Conservation (phyloP, 1,140 invertebrate species). For the Neodiprion pinetum region DNA sequence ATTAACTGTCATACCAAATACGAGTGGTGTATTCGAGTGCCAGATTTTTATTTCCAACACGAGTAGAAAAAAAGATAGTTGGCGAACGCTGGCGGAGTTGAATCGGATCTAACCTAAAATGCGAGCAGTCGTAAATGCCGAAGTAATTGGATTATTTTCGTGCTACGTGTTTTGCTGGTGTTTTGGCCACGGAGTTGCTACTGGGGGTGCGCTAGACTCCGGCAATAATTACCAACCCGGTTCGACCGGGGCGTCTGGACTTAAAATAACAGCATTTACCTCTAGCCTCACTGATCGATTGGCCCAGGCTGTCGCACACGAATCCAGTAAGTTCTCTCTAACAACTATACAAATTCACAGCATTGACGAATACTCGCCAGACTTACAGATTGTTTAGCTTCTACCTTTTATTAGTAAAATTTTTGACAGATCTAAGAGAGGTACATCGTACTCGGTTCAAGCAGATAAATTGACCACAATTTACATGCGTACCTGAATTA, state of each 20-base stretch:
- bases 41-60: conserved; percentile 10
- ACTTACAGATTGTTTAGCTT: too few relatives aligned
- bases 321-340: conserved; percentile 41
- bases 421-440: too few relatives aligned
- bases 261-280: conserved; percentile 50
- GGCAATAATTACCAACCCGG: conserved; percentile 45
- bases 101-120: conserved; percentile 54
- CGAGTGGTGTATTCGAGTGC: conserved; percentile 14
- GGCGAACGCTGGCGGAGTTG: conserved; percentile 36
- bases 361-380: too few relatives aligned
- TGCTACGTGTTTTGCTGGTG: conserved; percentile 51
- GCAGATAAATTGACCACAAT: too few relatives aligned
- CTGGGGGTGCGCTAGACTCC: conserved; percentile 54
- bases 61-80: conserved; percentile 6
- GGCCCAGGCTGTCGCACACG: conserved; percentile 56
- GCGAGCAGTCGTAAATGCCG: conserved; percentile 49
- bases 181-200: conserved; percentile 39
- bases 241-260: conserved; percentile 33
- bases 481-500: too few relatives aligned
- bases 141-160: conserved; percentile 48
- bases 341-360: too few relatives aligned
- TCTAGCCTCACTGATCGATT: conserved; percentile 53
- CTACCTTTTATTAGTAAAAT: too few relatives aligned
- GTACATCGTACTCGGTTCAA: too few relatives aligned
- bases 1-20: conserved; percentile 15